Base-by-base conservation (phyloP, 2,113 vertebrate genomes). In the Pluvialis apricaria region DNA sequence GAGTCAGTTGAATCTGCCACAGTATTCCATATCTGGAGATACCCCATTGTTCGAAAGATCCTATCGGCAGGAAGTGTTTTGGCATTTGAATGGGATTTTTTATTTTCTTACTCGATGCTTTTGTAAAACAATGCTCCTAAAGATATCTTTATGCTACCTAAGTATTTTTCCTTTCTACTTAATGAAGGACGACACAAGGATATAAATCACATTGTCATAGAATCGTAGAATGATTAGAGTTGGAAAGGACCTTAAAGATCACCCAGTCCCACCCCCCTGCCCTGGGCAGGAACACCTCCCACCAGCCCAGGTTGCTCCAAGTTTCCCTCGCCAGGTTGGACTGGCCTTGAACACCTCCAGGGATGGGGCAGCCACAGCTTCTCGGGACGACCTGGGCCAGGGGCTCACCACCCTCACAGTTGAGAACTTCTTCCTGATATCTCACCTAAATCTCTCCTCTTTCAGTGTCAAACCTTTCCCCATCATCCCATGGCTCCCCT, bases 1-100 rank as follows among this genome's bases (percentile, higher is more conserved):
- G 40, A 16, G n/a, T 29, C n/a, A 17, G 1, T 1, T 21, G 32
- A 22, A 32, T 15, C 31, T 2, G 1, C 10, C 25, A 13, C 29
- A 19, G 9, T 40, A 11, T 65, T 69, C n/a, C 3, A 0, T 55
- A 4, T 58, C 32, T 64, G 42, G 38, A 60, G 32, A 16, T 38
- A 49, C 3, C 25, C 31, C 18, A 4, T 68, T 2, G 1, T 51
- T 31, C 60, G 44, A 51, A 51, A 40, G 31, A 34, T n/a, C 31
- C 22, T 51, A 4, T 16, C 10, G 9, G 25, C 44, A 83, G 32
- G 14, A 86, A 21, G 5, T 34, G 20, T 62, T 57, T 47, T 61
- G 82, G 36, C 55, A 60, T 86, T 83, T 58, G 49, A 72, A 42
- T 51, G 15, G 11, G 4, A 36, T 42, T 91, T 91, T 88, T 25